phyloP scores from a whole-genome alignment of 2,888 invertebrate species.

The Apocheima hispidaria region DNA sequence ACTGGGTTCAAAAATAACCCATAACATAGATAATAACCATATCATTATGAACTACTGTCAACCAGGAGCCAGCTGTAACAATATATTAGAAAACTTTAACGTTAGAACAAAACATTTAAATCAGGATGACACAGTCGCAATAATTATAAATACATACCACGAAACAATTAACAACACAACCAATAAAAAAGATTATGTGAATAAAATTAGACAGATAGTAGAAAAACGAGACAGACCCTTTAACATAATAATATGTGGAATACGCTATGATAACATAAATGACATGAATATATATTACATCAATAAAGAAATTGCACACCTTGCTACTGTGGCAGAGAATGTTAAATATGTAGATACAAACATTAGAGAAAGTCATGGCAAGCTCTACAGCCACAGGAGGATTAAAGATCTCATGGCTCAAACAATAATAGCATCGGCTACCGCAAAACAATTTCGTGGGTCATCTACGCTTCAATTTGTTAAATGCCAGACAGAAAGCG shows the following conservation, averaged over 20 bases:
- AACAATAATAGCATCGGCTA: not conserved
- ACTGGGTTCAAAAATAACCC: not conserved
- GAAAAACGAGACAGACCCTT: not conserved
- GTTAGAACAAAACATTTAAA: not conserved
- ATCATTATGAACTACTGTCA: not conserved
- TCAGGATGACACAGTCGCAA: not conserved
- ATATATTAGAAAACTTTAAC: not conserved
- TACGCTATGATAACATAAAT: not conserved
- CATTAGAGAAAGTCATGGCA: not conserved
- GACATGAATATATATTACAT: not conserved
- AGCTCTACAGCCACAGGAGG: not conserved
- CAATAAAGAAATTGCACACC: not conserved
- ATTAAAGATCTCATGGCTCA: not conserved
- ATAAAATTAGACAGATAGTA: not conserved
- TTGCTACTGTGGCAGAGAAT: not conserved
- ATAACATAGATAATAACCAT: not conserved
- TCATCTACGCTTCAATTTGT: slow-evolving; percentile 2
- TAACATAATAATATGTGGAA: slow-evolving; percentile 5
- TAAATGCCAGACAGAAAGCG: not conserved
- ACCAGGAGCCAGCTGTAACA: not conserved
- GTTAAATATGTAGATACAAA: slow-evolving; percentile 8
- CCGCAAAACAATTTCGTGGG: not conserved
- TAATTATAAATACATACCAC: not conserved
- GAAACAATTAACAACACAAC: not conserved
- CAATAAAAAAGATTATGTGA: not conserved